phyloP scores from a whole-genome alignment of 30 jellyfish, hydroid and myxozoan species.

The Pseudorhiza aurosa region DNA sequence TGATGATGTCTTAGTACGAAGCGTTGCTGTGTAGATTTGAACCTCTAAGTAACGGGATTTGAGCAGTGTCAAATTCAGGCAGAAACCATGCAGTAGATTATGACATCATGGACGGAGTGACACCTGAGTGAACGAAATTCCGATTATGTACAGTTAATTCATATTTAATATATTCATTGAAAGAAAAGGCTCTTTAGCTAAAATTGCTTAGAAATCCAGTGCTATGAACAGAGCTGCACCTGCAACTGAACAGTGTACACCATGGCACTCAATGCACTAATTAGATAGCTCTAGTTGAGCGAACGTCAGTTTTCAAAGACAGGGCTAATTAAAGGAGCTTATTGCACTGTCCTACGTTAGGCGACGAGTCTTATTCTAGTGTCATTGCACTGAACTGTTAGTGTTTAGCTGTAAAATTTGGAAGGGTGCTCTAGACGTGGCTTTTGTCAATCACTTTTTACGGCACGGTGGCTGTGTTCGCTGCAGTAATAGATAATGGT shows the following conservation, averaged over 20 bases:
- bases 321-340: conserved; percentile 1
- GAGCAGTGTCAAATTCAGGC: not conserved
- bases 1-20: not conserved
- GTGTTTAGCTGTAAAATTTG: not conserved
- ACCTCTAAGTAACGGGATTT: not conserved
- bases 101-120: not conserved
- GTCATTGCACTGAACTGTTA: too few species aligned
- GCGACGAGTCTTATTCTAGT: too few species aligned
- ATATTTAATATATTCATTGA: conserved; percentile 37
- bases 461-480: not conserved
- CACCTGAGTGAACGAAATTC: conserved; percentile 40
- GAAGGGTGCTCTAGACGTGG: not conserved
- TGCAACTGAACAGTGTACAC: conserved; percentile 18
- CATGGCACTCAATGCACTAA: conserved; percentile 24
- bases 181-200: conserved; percentile 23
- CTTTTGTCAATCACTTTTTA: not conserved
- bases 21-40: not conserved
- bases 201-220: conserved; percentile 15
- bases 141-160: conserved; percentile 7
- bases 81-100: not conserved
- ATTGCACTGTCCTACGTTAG: not conserved
- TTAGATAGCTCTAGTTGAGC: conserved; percentile 16
- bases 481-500: not conserved
- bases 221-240: conserved; percentile 36
- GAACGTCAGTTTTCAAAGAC: not conserved